Percentiles rank a stretch among this genome's conserved stretches.
phyloP scores from a whole-genome alignment of 2,113 vertebrate genomes.

The Butorides virescens region DNA sequence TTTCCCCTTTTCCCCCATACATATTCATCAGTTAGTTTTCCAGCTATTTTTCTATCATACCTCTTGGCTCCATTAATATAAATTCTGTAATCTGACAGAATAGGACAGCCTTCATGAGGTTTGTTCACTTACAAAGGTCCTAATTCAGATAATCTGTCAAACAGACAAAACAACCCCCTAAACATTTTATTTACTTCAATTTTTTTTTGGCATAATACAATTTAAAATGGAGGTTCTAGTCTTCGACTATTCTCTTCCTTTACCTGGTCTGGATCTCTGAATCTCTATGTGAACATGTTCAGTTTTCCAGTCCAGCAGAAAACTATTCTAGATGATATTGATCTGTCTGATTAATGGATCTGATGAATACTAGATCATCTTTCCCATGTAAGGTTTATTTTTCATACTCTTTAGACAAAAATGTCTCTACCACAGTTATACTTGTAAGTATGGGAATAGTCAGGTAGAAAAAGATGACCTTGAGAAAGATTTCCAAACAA shows the following conservation, averaged over 20 bases:
- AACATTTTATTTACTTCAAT: neutral
- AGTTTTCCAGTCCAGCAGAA: neutral
- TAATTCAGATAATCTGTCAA: neutral
- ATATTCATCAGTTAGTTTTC: neutral
- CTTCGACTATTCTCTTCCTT: neutral
- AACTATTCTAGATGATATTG: neutral
- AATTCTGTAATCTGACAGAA: neutral
- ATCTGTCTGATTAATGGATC: neutral
- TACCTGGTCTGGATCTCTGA: neutral
- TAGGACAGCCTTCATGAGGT: neutral
- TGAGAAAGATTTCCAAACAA: neutral
- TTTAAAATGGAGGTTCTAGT: neutral
- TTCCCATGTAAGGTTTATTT: neutral
- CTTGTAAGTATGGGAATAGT: neutral
- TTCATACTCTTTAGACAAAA: neutral
- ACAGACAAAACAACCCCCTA: accelerated
- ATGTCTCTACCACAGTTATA: neutral
- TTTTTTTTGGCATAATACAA: neutral
- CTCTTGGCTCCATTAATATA: neutral
- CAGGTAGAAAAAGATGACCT: neutral
- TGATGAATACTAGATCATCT: neutral
- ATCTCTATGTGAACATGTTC: neutral
- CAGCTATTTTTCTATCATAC: neutral
- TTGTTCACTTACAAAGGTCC: neutral
- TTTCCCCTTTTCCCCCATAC: accelerated